Base-by-base conservation (phyloP, 2,888 invertebrate genomes). In the Drosophila mimica region DNA sequence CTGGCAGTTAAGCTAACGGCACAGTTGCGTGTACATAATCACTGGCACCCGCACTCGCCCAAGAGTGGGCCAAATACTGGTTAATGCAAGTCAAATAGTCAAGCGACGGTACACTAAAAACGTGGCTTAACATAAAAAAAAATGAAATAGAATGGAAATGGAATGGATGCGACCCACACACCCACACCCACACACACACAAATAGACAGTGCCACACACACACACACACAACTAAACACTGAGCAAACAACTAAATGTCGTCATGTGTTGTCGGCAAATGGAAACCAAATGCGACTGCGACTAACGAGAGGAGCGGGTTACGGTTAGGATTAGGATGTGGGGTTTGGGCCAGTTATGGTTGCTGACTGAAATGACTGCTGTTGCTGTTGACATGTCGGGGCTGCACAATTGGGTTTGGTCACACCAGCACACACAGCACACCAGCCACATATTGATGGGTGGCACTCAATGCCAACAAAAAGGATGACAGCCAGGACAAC, bases 171-270 rank as follows among this genome's bases (percentile, higher is more conserved):
- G 11, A 9, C 28, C 28, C 25, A 53, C 58, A 30, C 49, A 20
- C 46, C 34, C 69, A 73, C 79, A 64, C 69, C 53, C 73, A 70
- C 68, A 31, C 0, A 36, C 36, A 36, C 36, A 36, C 17, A 3
- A 17, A 36, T 17, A 36, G 17, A 36, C 17, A 36, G 17, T 17
- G 40, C 4, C 11, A 7, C 64, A 54, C 56, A 59, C 28, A 34
- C 4, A 43, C 33, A 46, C 28, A 49, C 57, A 13, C 66, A 70
- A 64, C 79, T 74, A 75, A 76, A 69, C 74, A 73, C 72, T 68
- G 64, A 61, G 88, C 77, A 85, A 86, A 88, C 83, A 88, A 79
- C 75, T 74, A 83, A 84, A 87, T 89, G 88, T 89, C 90, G 90
- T 83, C 90, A 87, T 87, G 68, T 68, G 70, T 56, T 56, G 89